phyloP scores from a whole-genome alignment of 1,140 invertebrate genomes.

The Neodiprion lecontei region DNA sequence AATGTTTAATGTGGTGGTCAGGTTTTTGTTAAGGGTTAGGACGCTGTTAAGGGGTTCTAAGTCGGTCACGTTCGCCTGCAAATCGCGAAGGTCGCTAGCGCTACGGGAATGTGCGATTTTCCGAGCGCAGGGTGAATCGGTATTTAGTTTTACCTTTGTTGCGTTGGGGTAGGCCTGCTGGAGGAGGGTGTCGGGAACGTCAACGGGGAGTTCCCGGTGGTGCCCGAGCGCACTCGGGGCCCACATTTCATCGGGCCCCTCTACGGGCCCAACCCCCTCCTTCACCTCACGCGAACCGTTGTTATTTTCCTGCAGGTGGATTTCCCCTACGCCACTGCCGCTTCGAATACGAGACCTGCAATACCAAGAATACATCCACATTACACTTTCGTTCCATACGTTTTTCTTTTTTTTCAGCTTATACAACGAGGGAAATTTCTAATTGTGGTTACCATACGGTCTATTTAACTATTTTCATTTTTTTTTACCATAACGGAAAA shows the following conservation, averaged over 20 bases:
- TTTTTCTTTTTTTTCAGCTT: too few species aligned
- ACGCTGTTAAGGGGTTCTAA: constrained; percentile 18
- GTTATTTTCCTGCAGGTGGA: constrained; percentile 57
- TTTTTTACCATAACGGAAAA: too few species aligned
- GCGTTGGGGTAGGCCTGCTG: constrained; percentile 86
- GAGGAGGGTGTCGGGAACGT: constrained; percentile 96
- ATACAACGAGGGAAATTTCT: too few species aligned
- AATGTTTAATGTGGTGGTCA: constrained; percentile 37
- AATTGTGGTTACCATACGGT: too few species aligned
- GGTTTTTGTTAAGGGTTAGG: constrained; percentile 34
- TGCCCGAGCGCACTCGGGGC: constrained; percentile 68
- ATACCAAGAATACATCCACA: neutral
- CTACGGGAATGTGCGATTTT: constrained; percentile 47
- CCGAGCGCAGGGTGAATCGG: constrained; percentile 26
- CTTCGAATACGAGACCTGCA: constrained; percentile 57
- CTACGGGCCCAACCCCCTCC: constrained; percentile 41
- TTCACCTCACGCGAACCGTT: constrained; percentile 51
- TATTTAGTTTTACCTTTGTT: constrained; percentile 68
- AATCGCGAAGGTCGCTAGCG: constrained; percentile 45
- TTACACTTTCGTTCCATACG: too few species aligned
- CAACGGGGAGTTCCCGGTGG: constrained; percentile 97
- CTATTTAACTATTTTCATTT: too few species aligned
- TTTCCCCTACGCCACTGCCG: constrained; percentile 54
- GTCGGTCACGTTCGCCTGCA: neutral
- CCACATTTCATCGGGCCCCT: constrained; percentile 61